A percentile compares a stretch with the other conserved stretches of the same genome.
These are phyloP conservation scores for Oceanites oceanicus DNA, from an alignment of 2,113 vertebrate genomes.

Conservation along the genomic window DNA sequence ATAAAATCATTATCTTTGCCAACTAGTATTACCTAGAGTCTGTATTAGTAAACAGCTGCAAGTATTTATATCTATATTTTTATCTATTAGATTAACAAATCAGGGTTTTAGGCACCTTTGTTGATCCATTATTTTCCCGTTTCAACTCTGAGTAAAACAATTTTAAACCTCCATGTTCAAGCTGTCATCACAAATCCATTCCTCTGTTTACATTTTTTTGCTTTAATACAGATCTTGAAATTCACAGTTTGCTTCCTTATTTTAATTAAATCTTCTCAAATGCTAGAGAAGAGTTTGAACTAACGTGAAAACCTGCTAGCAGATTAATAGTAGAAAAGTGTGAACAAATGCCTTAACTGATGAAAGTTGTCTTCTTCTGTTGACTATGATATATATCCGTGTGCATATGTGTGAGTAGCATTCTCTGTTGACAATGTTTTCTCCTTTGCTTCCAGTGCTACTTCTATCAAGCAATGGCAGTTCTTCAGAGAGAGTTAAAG, in stretches of 20 bases:
- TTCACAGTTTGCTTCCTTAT: not conserved
- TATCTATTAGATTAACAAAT: not conserved
- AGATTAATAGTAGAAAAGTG: conserved; percentile 16
- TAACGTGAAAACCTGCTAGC: not conserved
- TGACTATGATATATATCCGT: not conserved
- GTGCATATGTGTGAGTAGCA: not conserved
- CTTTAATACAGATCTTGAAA: not conserved
- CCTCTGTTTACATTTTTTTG: not conserved
- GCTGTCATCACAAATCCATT: not conserved
- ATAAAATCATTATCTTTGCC: not conserved
- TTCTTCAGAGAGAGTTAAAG: not conserved
- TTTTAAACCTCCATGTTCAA: not conserved
- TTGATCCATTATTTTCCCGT: not conserved
- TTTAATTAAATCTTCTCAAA: conserved; percentile 12
- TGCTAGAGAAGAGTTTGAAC: not conserved
- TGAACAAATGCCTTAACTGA: conserved; percentile 1
- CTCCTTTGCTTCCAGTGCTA: not conserved
- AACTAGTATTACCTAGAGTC: not conserved
- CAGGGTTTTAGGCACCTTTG: not conserved
- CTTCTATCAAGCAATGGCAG: not conserved
- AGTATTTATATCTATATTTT: not conserved
- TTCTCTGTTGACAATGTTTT: not conserved
- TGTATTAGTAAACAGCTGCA: not conserved
- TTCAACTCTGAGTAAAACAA: not conserved
- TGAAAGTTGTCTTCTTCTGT: not conserved